These are phyloP conservation scores for Serrognathus titanus DNA, from an alignment of 2,888 invertebrate species.

Conservation along the genomic window DNA sequence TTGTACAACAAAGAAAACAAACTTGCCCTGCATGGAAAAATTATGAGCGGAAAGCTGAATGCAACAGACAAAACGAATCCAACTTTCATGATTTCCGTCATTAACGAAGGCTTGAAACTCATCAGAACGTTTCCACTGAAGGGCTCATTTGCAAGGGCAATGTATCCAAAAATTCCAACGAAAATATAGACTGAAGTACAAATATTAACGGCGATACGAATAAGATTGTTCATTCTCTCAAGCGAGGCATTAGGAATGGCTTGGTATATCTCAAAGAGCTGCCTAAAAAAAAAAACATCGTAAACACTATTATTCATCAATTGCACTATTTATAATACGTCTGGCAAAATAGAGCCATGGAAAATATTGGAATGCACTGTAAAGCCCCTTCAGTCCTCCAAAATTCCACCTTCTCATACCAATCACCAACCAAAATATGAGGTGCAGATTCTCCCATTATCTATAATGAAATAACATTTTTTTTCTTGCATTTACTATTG, in stretches of 20 bases:
- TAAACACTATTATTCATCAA: background rate
- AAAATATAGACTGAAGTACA: conserved; percentile 88
- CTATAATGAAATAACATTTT: conserved; percentile 46
- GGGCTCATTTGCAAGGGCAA: conserved; percentile 76
- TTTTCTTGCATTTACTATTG: background rate
- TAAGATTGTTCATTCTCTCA: conserved; percentile 84
- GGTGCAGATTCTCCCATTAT: conserved; percentile 75
- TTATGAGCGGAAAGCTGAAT: conserved; percentile 93
- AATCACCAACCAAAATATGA: conserved; percentile 70
- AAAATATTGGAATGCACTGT: conserved; percentile 92
- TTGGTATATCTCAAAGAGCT: conserved; percentile 91
- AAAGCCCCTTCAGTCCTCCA: conserved; percentile 85
- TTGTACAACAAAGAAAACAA: conserved; percentile 86
- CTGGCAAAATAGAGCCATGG: conserved; percentile 96
- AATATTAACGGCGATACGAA: conserved; percentile 85
- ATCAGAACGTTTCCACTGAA: conserved; percentile 88
- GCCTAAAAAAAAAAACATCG: conserved; percentile 50
- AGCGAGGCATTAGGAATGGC: conserved; percentile 82
- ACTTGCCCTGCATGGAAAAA: conserved; percentile 94
- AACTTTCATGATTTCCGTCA: conserved; percentile 87
- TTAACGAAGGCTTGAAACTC: conserved; percentile 75
- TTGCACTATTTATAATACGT: conserved; percentile 58
- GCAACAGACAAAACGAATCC: conserved; percentile 94
- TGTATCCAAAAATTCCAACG: conserved; percentile 84
- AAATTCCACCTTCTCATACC: conserved; percentile 67